Evolutionary conservation across 2,113 vertebrate species (phyloP).

Genomic region (Otus sunia): DNA sequence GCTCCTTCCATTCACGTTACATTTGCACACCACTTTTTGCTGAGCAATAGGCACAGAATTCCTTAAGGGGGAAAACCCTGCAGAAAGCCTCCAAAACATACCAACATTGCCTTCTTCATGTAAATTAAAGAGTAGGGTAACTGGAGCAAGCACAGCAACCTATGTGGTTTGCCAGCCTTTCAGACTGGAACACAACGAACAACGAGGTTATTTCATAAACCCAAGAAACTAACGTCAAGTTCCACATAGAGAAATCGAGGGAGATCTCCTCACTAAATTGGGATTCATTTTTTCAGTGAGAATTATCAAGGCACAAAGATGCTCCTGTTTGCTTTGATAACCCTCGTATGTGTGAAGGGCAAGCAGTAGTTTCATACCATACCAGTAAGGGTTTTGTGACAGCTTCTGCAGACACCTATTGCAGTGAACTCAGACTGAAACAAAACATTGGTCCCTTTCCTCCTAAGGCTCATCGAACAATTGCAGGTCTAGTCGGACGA

Average conservation of each 20-base stretch:
- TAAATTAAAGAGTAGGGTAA: neutral
- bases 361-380: neutral
- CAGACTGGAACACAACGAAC: neutral
- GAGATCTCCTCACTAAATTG: slow-evolving; percentile 54
- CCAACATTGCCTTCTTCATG: neutral
- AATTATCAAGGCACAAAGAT: slow-evolving; percentile 73
- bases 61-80: slow-evolving; percentile 30
- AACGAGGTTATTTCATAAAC: slow-evolving; percentile 20
- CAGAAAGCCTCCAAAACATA: slow-evolving; percentile 42
- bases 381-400: neutral
- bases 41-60: slow-evolving; percentile 61
- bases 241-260: slow-evolving; percentile 35
- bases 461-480: slow-evolving; percentile 91
- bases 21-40: slow-evolving; percentile 31
- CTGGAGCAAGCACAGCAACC: slow-evolving; percentile 6
- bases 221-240: slow-evolving; percentile 39
- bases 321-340: slow-evolving; percentile 68
- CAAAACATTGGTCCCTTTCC: neutral
- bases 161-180: slow-evolving; percentile 9
- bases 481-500: slow-evolving; percentile 95
- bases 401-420: neutral
- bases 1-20: slow-evolving; percentile 38
- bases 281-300: slow-evolving; percentile 44
- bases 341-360: slow-evolving; percentile 34
- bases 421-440: neutral